Evolutionary conservation across 2,888 invertebrate genomes (phyloP).

Genomic region (Cartodere bifasciata): DNA sequence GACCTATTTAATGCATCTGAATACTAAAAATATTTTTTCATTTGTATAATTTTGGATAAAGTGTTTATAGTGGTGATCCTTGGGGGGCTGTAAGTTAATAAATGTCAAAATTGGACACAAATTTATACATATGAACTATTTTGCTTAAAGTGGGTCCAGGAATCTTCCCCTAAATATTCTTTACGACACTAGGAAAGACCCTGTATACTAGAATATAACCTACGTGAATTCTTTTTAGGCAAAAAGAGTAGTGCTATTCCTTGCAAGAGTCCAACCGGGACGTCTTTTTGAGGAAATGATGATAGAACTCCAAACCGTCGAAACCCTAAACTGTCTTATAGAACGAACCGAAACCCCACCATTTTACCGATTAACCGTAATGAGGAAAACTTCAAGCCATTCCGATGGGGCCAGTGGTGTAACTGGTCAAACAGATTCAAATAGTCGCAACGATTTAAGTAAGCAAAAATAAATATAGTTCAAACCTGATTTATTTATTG

Average conservation of each 20-base stretch:
- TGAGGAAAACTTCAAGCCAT: conserved; percentile 81
- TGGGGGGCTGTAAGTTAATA: no score
- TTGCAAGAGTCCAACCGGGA: conserved; percentile 85
- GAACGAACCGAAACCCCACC: conserved; percentile 97
- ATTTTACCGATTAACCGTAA: conserved; percentile 87
- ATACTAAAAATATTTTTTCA: no score
- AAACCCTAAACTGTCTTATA: conserved; percentile 89
- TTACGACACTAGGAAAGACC: no score
- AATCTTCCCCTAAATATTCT: no score
- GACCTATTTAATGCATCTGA: no score
- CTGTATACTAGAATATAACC: conserved; percentile 4
- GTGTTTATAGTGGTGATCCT: no score
- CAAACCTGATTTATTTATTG: not conserved
- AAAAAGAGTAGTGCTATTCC: conserved; percentile 85
- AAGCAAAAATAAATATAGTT: conserved; percentile 10
- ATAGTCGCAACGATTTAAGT: conserved; percentile 33
- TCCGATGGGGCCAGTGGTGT: conserved; percentile 47
- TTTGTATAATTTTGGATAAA: no score
- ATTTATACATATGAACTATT: no score
- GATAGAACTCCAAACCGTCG: conserved; percentile 93
- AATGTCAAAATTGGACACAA: no score
- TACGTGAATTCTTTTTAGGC: conserved; percentile 61
- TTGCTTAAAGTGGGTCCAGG: no score
- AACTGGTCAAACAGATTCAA: conserved; percentile 39
- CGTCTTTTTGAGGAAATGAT: conserved; percentile 92